These are phyloP conservation scores for Apteryx owenii DNA, from an alignment of 2,113 vertebrate species.

Conservation along the genomic window DNA sequence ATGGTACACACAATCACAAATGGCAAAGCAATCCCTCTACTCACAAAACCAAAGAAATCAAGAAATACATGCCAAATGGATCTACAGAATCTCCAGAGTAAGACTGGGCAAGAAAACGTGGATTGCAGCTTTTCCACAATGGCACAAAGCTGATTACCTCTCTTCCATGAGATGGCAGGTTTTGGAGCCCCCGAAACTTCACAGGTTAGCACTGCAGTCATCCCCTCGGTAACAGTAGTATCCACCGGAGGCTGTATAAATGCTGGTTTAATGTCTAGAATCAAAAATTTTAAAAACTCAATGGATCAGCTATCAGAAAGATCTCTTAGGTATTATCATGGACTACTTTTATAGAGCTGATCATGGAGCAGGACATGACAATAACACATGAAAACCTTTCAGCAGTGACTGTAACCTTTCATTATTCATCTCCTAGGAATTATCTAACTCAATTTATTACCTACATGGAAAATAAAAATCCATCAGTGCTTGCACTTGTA, in stretches of 20 bases:
- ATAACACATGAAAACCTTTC: conserved; percentile 1
- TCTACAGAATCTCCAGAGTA: fast-evolving
- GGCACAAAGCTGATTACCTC: conserved; percentile 74
- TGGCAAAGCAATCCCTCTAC: background rate
- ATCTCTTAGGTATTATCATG: background rate
- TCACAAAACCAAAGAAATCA: fast-evolving
- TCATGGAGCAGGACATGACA: background rate
- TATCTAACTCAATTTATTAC: conserved; percentile 35
- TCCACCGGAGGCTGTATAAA: conserved; percentile 82
- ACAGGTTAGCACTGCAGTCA: conserved; percentile 84
- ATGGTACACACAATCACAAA: too few relatives aligned
- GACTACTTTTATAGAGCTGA: background rate
- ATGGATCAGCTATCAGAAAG: background rate
- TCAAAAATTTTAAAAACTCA: background rate
- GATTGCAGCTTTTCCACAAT: background rate
- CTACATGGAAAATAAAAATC: conserved; percentile 42
- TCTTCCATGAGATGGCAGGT: conserved; percentile 91
- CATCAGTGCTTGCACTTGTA: background rate
- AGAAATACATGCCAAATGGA: background rate
- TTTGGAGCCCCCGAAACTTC: conserved; percentile 90
- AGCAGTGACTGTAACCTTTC: conserved; percentile 21
- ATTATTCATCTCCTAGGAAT: conserved; percentile 39
- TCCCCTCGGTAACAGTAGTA: conserved; percentile 89
- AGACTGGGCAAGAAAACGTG: background rate
- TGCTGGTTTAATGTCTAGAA: conserved; percentile 85